Conservation (phyloP, 2,113 vertebrate genomes). For the Pterocles gutturalis region DNA sequence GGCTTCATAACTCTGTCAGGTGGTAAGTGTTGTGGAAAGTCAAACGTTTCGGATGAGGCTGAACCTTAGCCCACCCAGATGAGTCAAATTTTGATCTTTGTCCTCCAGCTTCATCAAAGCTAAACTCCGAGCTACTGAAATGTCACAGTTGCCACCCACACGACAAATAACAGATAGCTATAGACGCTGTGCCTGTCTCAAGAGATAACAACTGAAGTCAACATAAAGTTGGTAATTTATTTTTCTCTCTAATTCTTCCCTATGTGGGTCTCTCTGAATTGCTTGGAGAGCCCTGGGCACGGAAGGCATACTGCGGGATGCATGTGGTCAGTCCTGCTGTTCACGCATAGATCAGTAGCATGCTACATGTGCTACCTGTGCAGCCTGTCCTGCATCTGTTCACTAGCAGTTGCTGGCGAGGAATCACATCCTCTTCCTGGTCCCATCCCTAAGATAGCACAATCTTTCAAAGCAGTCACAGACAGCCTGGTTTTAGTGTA, state of each 20-base stretch:
- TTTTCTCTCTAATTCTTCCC: background rate
- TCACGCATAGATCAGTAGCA: accelerated
- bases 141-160: slow-evolving; percentile 10
- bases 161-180: background rate
- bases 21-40: background rate
- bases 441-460: background rate
- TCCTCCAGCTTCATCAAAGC: background rate
- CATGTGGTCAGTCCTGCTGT: accelerated
- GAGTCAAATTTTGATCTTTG: slow-evolving; percentile 23
- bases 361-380: accelerated
- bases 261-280: background rate
- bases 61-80: background rate
- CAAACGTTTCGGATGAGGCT: background rate
- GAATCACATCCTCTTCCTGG: background rate
- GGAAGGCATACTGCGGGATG: background rate
- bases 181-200: background rate
- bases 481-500: background rate
- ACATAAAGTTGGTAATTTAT: background rate
- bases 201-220: background rate
- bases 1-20: background rate
- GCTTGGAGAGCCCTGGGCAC: background rate
- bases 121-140: slow-evolving; percentile 30
- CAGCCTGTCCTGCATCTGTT: background rate
- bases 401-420: background rate
- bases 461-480: background rate